Percentiles rank a stretch among this genome's conserved stretches.
phyloP scores from a whole-genome alignment of 2,888 invertebrate genomes.

The Acanthosepion esculentum region DNA sequence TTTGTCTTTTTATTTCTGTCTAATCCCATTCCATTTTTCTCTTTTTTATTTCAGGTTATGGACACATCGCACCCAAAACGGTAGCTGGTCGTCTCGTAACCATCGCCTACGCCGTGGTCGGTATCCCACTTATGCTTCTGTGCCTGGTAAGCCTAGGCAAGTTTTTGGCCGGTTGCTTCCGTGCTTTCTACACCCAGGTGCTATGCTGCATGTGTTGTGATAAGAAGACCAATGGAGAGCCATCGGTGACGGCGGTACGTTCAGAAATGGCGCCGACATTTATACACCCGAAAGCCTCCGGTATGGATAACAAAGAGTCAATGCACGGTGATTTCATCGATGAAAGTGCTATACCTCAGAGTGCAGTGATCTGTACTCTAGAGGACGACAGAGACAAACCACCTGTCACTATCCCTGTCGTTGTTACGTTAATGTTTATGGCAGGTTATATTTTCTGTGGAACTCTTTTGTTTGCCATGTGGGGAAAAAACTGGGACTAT shows the following conservation, averaged over 20 bases:
- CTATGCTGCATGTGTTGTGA: constrained; percentile 43
- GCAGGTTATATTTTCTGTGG: constrained; percentile 91
- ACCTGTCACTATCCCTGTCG: constrained; percentile 83
- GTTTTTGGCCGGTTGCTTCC: constrained; percentile 67
- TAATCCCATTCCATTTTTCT: neutral
- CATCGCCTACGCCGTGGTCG: constrained; percentile 68
- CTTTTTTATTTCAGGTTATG: constrained; percentile 63
- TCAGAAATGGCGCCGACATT: neutral
- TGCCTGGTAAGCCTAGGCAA: constrained; percentile 68
- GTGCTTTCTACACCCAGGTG: constrained; percentile 50
- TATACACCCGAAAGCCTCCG: neutral
- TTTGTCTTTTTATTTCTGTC: too few species aligned
- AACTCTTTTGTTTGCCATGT: constrained; percentile 91
- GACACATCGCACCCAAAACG: constrained; percentile 68
- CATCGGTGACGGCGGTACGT: neutral
- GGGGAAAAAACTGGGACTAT: constrained; percentile 95
- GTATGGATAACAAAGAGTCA: constrained; percentile 1
- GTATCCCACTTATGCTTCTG: constrained; percentile 68
- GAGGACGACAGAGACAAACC: constrained; percentile 48
- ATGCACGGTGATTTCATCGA: constrained; percentile 3
- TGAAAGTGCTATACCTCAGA: neutral
- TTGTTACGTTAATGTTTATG: constrained; percentile 91
- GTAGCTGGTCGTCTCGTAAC: constrained; percentile 62
- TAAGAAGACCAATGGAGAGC: neutral
- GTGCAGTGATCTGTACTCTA: neutral